These are phyloP conservation scores for Choristoneura fumiferana DNA, from an alignment of 1,140 invertebrate species.

Conservation along the genomic window DNA sequence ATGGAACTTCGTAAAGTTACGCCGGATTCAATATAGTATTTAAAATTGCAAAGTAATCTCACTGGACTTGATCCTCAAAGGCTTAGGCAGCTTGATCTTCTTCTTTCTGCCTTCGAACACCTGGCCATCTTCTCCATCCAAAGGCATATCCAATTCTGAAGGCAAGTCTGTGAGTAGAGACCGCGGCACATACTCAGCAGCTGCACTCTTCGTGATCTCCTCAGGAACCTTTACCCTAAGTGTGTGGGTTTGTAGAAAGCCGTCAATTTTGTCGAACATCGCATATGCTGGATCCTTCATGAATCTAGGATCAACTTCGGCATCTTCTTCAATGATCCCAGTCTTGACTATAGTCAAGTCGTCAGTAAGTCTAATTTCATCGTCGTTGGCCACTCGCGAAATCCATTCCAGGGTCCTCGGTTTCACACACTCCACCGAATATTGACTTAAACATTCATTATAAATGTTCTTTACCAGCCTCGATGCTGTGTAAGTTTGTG, in stretches of 20 bases:
- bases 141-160: slow-evolving; percentile 82
- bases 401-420: slow-evolving; percentile 87
- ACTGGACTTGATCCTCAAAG: slow-evolving; percentile 74
- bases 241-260: slow-evolving; percentile 82
- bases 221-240: slow-evolving; percentile 82
- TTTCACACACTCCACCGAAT: slow-evolving; percentile 84
- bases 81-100: slow-evolving; percentile 72
- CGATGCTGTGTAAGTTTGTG: slow-evolving; percentile 73
- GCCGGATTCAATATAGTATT: slow-evolving; percentile 3
- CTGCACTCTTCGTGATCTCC: slow-evolving; percentile 78
- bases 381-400: slow-evolving; percentile 81
- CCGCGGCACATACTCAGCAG: slow-evolving; percentile 81
- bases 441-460: slow-evolving; percentile 81
- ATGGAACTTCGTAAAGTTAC: neutral
- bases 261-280: slow-evolving; percentile 82
- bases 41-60: slow-evolving; percentile 21
- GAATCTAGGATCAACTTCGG: slow-evolving; percentile 56
- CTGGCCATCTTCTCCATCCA: slow-evolving; percentile 83
- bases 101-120: slow-evolving; percentile 72
- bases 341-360: slow-evolving; percentile 85
- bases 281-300: slow-evolving; percentile 63
- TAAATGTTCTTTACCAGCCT: slow-evolving; percentile 82
- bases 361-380: slow-evolving; percentile 85
- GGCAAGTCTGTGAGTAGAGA: slow-evolving; percentile 83
- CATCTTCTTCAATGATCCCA: slow-evolving; percentile 63